phyloP scores from a whole-genome alignment of 2,797 vertebrate species.

The Takifugu rubripes region DNA sequence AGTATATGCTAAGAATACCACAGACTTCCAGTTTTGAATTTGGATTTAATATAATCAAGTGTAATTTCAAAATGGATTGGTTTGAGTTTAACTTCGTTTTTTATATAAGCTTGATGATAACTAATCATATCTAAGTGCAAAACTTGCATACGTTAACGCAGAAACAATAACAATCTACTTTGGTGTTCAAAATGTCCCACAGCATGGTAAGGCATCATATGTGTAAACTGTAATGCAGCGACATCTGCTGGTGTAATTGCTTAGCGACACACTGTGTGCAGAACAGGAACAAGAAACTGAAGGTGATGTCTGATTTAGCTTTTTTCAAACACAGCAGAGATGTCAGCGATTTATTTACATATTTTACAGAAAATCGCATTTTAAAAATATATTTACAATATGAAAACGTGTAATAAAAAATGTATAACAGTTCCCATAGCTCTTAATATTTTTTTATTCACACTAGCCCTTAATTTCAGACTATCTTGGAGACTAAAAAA shows the following conservation, averaged over 20 bases:
- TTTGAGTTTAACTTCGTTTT: neutral
- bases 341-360: too few relatives aligned
- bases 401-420: neutral
- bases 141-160: too few relatives aligned
- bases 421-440: neutral
- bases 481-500: too few relatives aligned
- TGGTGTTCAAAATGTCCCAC: slow-evolving; percentile 6
- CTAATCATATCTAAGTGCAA: too few relatives aligned
- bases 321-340: neutral
- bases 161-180: neutral
- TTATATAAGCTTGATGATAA: neutral
- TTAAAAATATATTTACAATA: neutral
- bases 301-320: neutral
- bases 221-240: slow-evolving; percentile 51
- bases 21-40: neutral
- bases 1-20: neutral
- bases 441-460: neutral
- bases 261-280: slow-evolving; percentile 1
- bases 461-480: too few relatives aligned
- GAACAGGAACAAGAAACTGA: neutral
- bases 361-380: neutral
- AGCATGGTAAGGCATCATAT: slow-evolving; percentile 18
- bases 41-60: neutral
- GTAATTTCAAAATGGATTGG: too few relatives aligned
- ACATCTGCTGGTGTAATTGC: slow-evolving; percentile 60